phyloP scores from a whole-genome alignment of 2,797 vertebrate species.

The Lacerta bilineata region DNA sequence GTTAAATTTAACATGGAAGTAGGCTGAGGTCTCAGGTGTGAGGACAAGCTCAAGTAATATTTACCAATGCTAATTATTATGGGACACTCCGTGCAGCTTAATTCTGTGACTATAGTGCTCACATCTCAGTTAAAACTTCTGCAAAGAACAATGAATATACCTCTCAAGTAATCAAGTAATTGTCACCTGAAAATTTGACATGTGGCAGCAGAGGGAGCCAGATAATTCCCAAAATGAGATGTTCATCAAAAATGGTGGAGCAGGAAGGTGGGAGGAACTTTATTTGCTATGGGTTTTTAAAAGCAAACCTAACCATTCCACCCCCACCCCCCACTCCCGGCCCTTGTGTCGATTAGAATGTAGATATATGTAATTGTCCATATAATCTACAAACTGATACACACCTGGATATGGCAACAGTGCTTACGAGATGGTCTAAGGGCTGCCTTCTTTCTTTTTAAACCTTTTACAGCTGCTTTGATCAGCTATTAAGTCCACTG shows the following conservation, averaged over 20 bases:
- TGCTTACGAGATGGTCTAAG: too few relatives aligned
- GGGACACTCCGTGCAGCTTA: neutral
- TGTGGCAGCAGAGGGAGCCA: neutral
- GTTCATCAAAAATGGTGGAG: neutral
- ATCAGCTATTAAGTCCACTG: too few relatives aligned
- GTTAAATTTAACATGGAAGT: neutral
- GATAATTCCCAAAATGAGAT: neutral
- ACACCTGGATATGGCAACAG: too few relatives aligned
- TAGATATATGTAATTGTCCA: too few relatives aligned
- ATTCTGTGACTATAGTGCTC: neutral
- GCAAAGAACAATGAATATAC: constrained; percentile 1
- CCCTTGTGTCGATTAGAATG: too few relatives aligned
- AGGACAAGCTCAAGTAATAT: neutral
- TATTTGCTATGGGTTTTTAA: too few relatives aligned
- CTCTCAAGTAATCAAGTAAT: neutral
- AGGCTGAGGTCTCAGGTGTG: neutral
- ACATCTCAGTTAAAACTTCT: neutral
- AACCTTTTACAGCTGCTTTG: too few relatives aligned
- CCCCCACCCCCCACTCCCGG: too few relatives aligned
- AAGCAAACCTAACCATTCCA: too few relatives aligned
- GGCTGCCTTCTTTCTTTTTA: too few relatives aligned
- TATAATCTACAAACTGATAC: too few relatives aligned
- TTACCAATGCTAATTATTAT: constrained; percentile 3
- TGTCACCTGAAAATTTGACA: neutral
- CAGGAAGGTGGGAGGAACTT: too few relatives aligned